Percentiles rank a stretch among this genome's conserved stretches.
These are phyloP conservation scores for Drosophila longiperda DNA, from an alignment of 2,888 invertebrate genomes.

Conservation along the genomic window DNA sequence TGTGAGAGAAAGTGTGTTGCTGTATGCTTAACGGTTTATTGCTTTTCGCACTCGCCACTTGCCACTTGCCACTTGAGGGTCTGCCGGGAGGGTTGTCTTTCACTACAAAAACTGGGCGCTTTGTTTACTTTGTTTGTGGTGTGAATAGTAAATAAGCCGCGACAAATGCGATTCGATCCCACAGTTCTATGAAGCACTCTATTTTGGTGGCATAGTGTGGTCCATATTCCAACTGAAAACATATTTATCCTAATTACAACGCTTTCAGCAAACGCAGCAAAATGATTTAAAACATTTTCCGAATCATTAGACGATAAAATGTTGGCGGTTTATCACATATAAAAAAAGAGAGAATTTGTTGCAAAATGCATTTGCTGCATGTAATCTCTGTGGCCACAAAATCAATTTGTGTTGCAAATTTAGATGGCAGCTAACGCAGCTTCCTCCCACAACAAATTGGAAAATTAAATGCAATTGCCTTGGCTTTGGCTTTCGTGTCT, in stretches of 20 bases:
- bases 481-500: constrained; percentile 51
- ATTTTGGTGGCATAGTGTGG: constrained; percentile 30
- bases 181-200: constrained; percentile 13
- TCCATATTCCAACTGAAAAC: constrained; percentile 22
- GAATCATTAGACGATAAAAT: constrained; percentile 66
- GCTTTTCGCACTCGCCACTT: constrained; percentile 73
- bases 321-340: constrained; percentile 26
- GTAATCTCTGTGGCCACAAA: constrained; percentile 79
- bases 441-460: constrained; percentile 28
- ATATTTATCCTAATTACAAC: constrained; percentile 61
- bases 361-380: constrained; percentile 71
- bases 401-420: constrained; percentile 72
- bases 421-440: constrained; percentile 30
- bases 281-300: constrained; percentile 60
- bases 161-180: constrained; percentile 57
- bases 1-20: constrained; percentile 24
- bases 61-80: constrained; percentile 51
- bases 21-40: constrained; percentile 71
- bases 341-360: constrained; percentile 17
- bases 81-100: constrained; percentile 61
- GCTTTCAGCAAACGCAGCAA: constrained; percentile 63
- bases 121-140: constrained; percentile 81
- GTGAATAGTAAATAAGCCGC: constrained; percentile 78
- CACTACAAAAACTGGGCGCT: constrained; percentile 30
- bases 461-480: constrained; percentile 74